Percentiles rank a stretch among this genome's conserved stretches.
Evolutionary conservation across 2,888 invertebrate genomes (phyloP).

Genomic region (Tipula lateralis): DNA sequence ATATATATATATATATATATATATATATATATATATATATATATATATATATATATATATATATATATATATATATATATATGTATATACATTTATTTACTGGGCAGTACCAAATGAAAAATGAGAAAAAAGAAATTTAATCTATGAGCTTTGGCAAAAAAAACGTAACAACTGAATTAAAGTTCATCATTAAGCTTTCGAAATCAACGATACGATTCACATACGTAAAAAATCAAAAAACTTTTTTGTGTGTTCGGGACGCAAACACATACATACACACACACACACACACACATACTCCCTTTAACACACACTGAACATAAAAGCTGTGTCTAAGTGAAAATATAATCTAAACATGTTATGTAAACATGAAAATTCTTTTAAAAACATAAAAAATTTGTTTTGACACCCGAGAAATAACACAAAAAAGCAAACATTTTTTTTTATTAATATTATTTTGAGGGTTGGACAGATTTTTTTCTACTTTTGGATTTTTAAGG

Average conservation of each 20-base stretch:
- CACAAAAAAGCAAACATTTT: neutral
- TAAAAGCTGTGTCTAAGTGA: conserved; percentile 9
- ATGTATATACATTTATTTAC: neutral
- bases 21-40: no score
- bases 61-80: neutral
- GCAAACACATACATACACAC: neutral
- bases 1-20: no score
- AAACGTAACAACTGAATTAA: neutral
- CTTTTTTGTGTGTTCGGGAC: neutral
- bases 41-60: no score
- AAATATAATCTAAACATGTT: neutral
- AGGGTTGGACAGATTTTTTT: neutral
- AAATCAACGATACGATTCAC: neutral
- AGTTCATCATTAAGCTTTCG: neutral
- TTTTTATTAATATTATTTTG: neutral
- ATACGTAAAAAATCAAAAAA: neutral
- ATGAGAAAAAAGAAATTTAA: neutral
- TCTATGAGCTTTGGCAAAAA: neutral
- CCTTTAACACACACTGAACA: neutral
- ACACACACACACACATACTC: neutral
- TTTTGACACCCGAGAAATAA: neutral
- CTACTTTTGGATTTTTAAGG: neutral
- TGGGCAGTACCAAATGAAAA: neutral
- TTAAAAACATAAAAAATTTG: neutral
- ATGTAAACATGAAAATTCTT: conserved; percentile 5